Conservation (phyloP, 2,888 invertebrate genomes). For the Drosophila cognata region DNA sequence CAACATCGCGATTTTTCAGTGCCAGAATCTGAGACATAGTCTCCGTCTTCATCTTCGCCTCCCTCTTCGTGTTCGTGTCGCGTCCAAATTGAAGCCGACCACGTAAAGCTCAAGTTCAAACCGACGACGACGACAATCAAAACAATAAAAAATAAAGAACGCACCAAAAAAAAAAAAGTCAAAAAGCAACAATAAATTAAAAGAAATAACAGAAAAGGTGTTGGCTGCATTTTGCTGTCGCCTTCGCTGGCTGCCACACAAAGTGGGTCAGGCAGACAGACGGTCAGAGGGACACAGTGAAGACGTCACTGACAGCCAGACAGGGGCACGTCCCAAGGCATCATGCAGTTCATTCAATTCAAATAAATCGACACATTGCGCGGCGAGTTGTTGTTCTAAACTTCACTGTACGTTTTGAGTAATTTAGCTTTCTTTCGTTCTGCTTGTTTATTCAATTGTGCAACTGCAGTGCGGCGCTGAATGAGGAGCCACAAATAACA, state of each 20-base stretch:
- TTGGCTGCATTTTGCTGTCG: slow-evolving; percentile 54
- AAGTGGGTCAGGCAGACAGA: slow-evolving; percentile 53
- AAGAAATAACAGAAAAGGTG: slow-evolving; percentile 48
- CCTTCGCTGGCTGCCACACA: slow-evolving; percentile 33
- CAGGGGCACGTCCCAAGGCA: slow-evolving; percentile 57
- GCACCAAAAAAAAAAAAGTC: slow-evolving; percentile 36
- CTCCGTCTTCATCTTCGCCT: slow-evolving; percentile 15
- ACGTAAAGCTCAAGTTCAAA: slow-evolving; percentile 74
- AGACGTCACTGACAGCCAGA: slow-evolving; percentile 8
- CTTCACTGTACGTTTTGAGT: slow-evolving; percentile 21
- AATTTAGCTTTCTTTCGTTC: slow-evolving; percentile 6
- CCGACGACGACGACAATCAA: slow-evolving; percentile 40
- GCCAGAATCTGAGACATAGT: slow-evolving; percentile 40
- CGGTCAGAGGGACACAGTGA: slow-evolving; percentile 11
- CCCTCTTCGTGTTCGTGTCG: not conserved
- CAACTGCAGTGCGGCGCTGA: slow-evolving; percentile 41
- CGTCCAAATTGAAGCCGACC: slow-evolving; percentile 62
- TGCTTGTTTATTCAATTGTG: slow-evolving; percentile 53
- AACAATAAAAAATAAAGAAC: slow-evolving; percentile 56
- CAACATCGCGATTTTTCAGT: slow-evolving; percentile 60
- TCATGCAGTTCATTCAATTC: slow-evolving; percentile 27
- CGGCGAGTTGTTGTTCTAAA: slow-evolving; percentile 10
- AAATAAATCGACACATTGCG: slow-evolving; percentile 33
- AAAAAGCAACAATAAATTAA: slow-evolving; percentile 55
- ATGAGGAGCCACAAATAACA: slow-evolving; percentile 34